phyloP scores from a whole-genome alignment of 2,113 vertebrate species.

The Myotis yumanensis region DNA sequence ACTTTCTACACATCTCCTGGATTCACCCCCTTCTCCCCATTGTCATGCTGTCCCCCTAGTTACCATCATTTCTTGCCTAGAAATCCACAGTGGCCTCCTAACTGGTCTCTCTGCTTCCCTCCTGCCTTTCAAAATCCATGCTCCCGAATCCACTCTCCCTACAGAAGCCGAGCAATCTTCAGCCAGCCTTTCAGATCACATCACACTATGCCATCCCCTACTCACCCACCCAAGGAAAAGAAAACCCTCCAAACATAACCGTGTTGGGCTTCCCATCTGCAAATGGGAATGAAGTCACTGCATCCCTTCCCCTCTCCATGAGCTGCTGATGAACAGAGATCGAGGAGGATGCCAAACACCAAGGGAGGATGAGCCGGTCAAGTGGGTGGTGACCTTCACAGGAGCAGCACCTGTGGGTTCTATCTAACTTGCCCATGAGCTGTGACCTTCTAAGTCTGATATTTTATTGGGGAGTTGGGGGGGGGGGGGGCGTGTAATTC shows the following conservation, averaged over 20 bases:
- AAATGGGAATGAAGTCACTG: background rate
- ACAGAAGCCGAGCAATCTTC: background rate
- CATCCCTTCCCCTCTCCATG: background rate
- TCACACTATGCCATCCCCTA: background rate
- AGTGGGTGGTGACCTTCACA: background rate
- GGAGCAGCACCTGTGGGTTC: background rate
- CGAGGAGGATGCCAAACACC: fast-evolving
- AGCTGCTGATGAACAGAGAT: background rate
- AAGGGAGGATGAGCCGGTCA: fast-evolving
- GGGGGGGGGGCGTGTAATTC: background rate
- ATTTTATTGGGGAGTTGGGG: background rate
- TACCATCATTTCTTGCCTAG: background rate
- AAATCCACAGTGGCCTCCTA: background rate
- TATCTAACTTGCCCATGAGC: background rate
- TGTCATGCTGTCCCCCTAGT: background rate
- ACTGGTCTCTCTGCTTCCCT: background rate
- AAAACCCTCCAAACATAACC: background rate
- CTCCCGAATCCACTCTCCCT: background rate
- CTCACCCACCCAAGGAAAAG: background rate
- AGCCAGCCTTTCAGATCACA: background rate
- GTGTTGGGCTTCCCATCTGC: background rate
- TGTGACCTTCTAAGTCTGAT: background rate
- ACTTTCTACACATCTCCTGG: background rate
- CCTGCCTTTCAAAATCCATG: background rate
- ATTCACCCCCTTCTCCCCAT: background rate